These are phyloP conservation scores for Sternarchorhynchus goeldii DNA, from an alignment of 2,797 vertebrate genomes.

Conservation along the genomic window DNA sequence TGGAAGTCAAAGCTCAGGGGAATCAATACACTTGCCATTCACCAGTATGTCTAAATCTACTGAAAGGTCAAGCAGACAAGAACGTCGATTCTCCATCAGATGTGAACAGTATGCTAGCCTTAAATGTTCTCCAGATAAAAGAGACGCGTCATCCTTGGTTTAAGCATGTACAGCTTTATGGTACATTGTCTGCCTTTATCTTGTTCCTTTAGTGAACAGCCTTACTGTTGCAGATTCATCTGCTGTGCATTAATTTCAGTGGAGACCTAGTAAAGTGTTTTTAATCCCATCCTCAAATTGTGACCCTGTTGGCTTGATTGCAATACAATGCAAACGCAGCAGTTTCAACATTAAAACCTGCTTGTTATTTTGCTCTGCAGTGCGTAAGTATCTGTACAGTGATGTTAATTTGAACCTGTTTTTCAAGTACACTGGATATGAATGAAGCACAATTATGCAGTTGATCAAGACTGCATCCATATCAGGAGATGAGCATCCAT, in stretches of 20 bases:
- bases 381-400: too few species aligned
- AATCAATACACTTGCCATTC: conserved; percentile 72
- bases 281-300: too few species aligned
- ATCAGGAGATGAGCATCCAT: too few species aligned
- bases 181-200: conserved; percentile 7
- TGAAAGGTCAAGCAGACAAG: conserved; percentile 69
- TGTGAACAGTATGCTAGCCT: conserved; percentile 46
- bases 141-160: conserved; percentile 9
- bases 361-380: too few species aligned
- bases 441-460: too few species aligned
- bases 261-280: not conserved
- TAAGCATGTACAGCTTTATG: not conserved
- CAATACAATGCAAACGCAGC: too few species aligned
- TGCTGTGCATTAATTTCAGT: not conserved
- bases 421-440: too few species aligned
- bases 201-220: not conserved
- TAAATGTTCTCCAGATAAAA: conserved; percentile 36
- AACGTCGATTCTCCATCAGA: conserved; percentile 63
- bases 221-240: conserved; percentile 6
- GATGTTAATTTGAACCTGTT: too few species aligned
- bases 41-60: conserved; percentile 64
- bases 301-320: too few species aligned
- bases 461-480: too few species aligned
- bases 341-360: too few species aligned
- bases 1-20: conserved; percentile 56